These are phyloP conservation scores for Zaprionus tsacasi DNA, from an alignment of 1,140 invertebrate genomes.

Conservation along the genomic window DNA sequence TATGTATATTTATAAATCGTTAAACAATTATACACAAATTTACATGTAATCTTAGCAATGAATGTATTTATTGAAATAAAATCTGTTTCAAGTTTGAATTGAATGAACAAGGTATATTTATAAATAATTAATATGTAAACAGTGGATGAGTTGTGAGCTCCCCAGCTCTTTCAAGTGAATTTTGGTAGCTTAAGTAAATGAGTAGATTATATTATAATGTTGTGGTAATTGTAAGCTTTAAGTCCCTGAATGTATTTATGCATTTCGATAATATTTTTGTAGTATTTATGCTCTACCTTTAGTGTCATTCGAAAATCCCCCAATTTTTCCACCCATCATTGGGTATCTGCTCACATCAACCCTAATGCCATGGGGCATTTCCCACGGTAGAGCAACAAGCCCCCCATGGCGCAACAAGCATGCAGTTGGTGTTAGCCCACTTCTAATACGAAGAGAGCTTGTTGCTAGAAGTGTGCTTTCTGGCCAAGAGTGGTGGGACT, in stretches of 20 bases:
- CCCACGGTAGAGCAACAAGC: background rate
- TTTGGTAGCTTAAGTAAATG: too few species aligned
- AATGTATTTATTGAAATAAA: slow-evolving; percentile 26
- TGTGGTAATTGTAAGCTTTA: too few species aligned
- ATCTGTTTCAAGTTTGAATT: background rate
- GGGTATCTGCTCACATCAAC: slow-evolving; percentile 9
- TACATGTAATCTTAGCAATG: slow-evolving; percentile 16
- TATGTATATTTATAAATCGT: slow-evolving; percentile 30
- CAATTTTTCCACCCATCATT: background rate
- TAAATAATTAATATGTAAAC: background rate
- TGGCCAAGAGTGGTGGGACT: slow-evolving; percentile 46
- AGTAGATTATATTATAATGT: too few species aligned
- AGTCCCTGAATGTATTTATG: too few species aligned
- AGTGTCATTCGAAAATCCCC: background rate
- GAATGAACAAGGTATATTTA: background rate
- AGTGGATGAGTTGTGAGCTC: background rate
- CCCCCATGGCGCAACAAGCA: slow-evolving; percentile 64
- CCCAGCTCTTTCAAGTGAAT: too few species aligned
- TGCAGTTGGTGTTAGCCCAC: slow-evolving; percentile 46
- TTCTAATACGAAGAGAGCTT: slow-evolving; percentile 27
- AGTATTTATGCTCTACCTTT: background rate
- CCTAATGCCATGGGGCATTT: slow-evolving; percentile 7
- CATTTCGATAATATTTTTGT: too few species aligned
- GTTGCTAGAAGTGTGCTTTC: slow-evolving; percentile 13
- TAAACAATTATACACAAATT: slow-evolving; percentile 29